Percentiles rank a stretch among this genome's conserved stretches.
Evolutionary conservation across 2,797 vertebrate genomes (phyloP).

Genomic region (Characodon lateralis): DNA sequence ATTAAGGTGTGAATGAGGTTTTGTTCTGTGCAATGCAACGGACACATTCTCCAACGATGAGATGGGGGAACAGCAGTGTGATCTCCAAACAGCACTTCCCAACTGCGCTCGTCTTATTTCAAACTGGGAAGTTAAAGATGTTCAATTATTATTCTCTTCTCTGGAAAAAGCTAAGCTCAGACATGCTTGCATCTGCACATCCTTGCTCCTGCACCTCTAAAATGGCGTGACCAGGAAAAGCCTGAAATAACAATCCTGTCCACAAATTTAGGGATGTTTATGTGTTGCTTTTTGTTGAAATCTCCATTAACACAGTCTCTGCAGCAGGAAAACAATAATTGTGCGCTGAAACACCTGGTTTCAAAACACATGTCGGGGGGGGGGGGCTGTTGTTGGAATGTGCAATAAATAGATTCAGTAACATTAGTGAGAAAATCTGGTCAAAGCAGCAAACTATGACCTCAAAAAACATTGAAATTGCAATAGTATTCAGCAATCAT

Average conservation of each 20-base stretch:
- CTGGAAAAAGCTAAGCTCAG: slow-evolving; percentile 35
- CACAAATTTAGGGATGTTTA: slow-evolving; percentile 48
- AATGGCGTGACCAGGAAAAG: slow-evolving; percentile 31
- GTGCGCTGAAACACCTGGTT: slow-evolving; percentile 22
- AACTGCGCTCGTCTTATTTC: background rate
- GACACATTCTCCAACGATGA: background rate
- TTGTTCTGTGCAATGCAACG: background rate
- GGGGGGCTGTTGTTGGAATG: slow-evolving; percentile 18
- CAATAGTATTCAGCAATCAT: background rate
- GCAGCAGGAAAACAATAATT: slow-evolving; percentile 38
- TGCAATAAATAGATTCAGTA: slow-evolving; percentile 16
- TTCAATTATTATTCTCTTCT: background rate
- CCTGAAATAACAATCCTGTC: slow-evolving; percentile 51
- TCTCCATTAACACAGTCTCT: slow-evolving; percentile 36
- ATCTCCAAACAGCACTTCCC: background rate
- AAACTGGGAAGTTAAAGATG: background rate
- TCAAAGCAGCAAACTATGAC: background rate
- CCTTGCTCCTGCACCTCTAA: slow-evolving; percentile 11
- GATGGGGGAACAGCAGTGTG: too few species aligned
- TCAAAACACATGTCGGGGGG: slow-evolving; percentile 3
- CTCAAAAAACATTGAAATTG: background rate
- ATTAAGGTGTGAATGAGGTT: background rate
- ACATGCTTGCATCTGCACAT: slow-evolving; percentile 46
- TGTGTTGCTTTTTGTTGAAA: slow-evolving; percentile 41
- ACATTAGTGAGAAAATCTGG: slow-evolving; percentile 11